phyloP scores from a whole-genome alignment of 2,888 invertebrate genomes.

The Gibbula magus region DNA sequence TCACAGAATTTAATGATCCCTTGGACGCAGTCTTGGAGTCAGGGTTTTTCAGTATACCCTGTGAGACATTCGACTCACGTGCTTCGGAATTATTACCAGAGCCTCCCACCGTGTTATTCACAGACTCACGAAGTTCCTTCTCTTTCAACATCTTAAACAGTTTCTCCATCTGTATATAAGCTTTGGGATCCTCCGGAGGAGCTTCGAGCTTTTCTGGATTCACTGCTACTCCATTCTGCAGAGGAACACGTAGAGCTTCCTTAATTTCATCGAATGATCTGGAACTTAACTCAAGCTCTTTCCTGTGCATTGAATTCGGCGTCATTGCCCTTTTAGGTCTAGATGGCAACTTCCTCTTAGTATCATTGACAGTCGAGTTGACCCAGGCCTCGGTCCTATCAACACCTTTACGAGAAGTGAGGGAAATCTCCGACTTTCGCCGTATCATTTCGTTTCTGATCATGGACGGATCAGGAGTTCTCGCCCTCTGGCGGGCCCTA shows the following conservation, averaged over 20 bases:
- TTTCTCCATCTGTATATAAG: conserved; percentile 70
- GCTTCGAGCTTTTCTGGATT: conserved; percentile 58
- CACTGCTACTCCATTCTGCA: conserved; percentile 39
- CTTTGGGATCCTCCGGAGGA: conserved; percentile 68
- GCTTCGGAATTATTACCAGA: conserved; percentile 19
- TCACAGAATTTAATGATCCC: conserved; percentile 16
- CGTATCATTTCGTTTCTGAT: conserved; percentile 42
- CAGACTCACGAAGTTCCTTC: conserved; percentile 62
- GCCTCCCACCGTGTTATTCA: conserved; percentile 58
- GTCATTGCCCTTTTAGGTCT: conserved; percentile 54
- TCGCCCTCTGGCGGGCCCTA: conserved; percentile 23
- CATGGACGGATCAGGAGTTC: conserved; percentile 34
- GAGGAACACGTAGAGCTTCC: conserved; percentile 54
- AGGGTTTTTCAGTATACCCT: conserved; percentile 2
- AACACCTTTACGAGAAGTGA: conserved; percentile 18
- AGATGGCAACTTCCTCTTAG: conserved; percentile 45
- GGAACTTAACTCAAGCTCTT: conserved; percentile 53
- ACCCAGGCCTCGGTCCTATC: conserved; percentile 66
- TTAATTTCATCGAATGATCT: conserved; percentile 64
- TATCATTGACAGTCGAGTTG: conserved; percentile 57
- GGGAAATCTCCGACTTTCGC: neutral
- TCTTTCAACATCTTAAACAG: conserved; percentile 68
- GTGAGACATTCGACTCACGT: neutral
- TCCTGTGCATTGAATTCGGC: conserved; percentile 54
- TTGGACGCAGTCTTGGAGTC: neutral